Evolutionary conservation across 2,797 vertebrate species (phyloP).

Genomic region (Myotis vivesi): DNA sequence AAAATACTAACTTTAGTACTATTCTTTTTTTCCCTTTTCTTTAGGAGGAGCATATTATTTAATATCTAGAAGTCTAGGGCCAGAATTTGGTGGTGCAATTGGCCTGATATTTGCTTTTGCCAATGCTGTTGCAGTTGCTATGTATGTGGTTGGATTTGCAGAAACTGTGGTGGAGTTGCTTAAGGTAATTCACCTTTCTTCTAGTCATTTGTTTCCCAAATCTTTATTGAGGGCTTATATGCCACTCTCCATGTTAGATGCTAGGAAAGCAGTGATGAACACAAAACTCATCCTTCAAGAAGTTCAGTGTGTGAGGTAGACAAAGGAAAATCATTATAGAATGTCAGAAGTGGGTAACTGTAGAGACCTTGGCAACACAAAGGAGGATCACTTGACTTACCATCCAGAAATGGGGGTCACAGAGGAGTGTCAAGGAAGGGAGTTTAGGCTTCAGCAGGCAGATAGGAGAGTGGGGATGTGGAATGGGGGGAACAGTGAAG

Average conservation of each 20-base stretch:
- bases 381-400: neutral
- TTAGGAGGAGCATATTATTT: slow-evolving; percentile 98
- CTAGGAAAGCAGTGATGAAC: neutral
- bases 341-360: neutral
- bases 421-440: neutral
- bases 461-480: neutral
- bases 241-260: neutral
- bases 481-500: neutral
- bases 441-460: neutral
- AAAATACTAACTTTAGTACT: slow-evolving; percentile 42
- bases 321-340: neutral
- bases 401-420: neutral
- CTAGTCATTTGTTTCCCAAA: neutral
- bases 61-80: slow-evolving; percentile 97
- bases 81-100: slow-evolving; percentile 98
- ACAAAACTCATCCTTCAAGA: neutral
- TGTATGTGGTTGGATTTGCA: slow-evolving; percentile 99
- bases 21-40: neutral
- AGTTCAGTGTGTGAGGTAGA: neutral
- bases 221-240: neutral
- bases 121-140: slow-evolving; percentile 98
- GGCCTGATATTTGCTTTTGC: slow-evolving; percentile 98
- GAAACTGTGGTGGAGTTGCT: slow-evolving; percentile 96
- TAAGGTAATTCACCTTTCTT: slow-evolving; percentile 82
- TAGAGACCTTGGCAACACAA: neutral